Evolutionary conservation across 1,140 invertebrate species (phyloP), one percentile per base, ranked within the genome.

Genomic region (Zaprionus ornatus): DNA sequence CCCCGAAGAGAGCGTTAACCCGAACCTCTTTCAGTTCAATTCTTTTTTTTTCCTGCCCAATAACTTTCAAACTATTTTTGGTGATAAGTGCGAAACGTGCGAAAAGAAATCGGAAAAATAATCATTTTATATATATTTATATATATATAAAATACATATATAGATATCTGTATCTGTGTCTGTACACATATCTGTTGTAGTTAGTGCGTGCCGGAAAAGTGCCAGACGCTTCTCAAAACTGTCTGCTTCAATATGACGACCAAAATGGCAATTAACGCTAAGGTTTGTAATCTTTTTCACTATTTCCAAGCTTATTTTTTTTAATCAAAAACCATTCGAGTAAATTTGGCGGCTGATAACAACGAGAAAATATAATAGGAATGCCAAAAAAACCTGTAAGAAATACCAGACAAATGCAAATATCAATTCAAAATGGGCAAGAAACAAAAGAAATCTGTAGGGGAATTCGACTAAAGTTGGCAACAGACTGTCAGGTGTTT

Each of bases 261-360:
- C 77, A 91, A 91, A 91, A 91, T 91, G 88, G 88, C 88, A 54
- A 91, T 91, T 40, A 91, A 91, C 64, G 88, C 88, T 35, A 91
- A 91, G 88, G 88, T 91, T 82, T 35, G 88, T 81, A 90, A 40
- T 42, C 21, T 23, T 61, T 10, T 45, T 13, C 40, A 17, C 15
- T 19, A 63, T 21, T 15, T 12, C 0, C 17, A 48, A 42, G 40
- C n/a, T 10, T 10, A 3, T 32, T 32, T 29, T 60, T 40, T 17
- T 17, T 59, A 17, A 25, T 32, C 29, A 32, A 55, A 29, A 2
- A 21, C 42, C 42, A 75, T 21, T 32, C 4, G 9, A 35, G 9
- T 25, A 21, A 55, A 40, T 40, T 40, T 40, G 15, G 15, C 6
- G n/a, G 19, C 4, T 35, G 21, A 55, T 54, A 56, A 66, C n/a